A percentile compares a stretch with the other conserved stretches of the same genome.
phyloP scores from a whole-genome alignment of 2,113 vertebrate genomes.

The Thoracochromis brauschi region DNA sequence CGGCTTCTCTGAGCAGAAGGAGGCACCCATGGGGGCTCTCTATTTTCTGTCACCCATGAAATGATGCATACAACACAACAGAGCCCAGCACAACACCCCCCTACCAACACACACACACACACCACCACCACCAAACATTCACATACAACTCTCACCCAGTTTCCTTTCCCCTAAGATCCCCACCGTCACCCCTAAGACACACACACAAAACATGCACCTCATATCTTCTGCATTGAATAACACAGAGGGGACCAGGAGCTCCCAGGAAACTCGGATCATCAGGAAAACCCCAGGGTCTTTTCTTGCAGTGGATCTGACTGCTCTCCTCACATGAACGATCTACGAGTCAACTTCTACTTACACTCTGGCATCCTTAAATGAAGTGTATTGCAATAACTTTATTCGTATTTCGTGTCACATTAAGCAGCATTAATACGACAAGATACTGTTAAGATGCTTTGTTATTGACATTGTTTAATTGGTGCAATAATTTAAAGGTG shows the following conservation, averaged over 20 bases:
- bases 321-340: neutral
- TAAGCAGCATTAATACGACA: neutral
- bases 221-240: neutral
- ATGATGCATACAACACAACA: conserved; percentile 39
- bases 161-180: neutral
- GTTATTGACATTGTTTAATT: neutral
- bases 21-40: conserved; percentile 33
- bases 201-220: neutral
- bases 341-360: neutral
- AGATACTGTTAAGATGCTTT: neutral
- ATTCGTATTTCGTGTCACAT: neutral
- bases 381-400: neutral
- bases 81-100: neutral
- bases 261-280: neutral
- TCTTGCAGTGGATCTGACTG: neutral
- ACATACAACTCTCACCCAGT: neutral
- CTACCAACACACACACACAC: neutral
- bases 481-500: neutral
- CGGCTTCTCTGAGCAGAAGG: conserved; percentile 41
- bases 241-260: neutral
- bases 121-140: neutral
- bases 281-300: neutral
- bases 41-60: conserved; percentile 62
- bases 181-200: neutral
- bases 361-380: neutral